Base-by-base conservation (phyloP, 2,113 vertebrate species). In the Baryphthengus martii region DNA sequence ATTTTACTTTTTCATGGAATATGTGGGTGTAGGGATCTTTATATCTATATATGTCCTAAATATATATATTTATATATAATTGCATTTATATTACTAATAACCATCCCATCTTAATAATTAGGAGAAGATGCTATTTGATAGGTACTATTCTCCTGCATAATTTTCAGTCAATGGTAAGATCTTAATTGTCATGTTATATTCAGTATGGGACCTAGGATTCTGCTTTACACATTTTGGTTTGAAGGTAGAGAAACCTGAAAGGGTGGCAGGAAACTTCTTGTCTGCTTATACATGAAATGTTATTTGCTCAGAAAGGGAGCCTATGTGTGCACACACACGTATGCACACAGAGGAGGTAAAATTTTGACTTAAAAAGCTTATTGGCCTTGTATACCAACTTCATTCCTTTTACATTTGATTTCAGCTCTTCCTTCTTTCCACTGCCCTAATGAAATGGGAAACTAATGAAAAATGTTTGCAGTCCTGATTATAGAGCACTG, bases 221-320 rank as follows among this genome's bases (percentile, higher is more conserved):
- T 67, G 17, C 58, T 79, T 93, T 88, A 65, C 66, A 75, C 39
- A 56, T 95, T 96, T 94, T 95, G 68, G 85, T 96, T 94, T 94
- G 94, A 95, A 91, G 73, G 95, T n/a, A 9, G 23, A 95, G 78
- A 96, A 45, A 33, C 58, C 12, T 74, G 37, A 66, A 90, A 62
- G 31, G 25, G 19, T 2, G 7, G 12, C n/a, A 86, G 31, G 31
- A 11, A 39, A 58, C 55, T 84, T 94, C 75, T 97, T 94, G 58
- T 74, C 9, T 90, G 88, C 93, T 97, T 95, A 78, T 97, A 97
- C 95, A 74, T 92, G 73, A 97, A 97, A 97, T 96, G 92, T 49
- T 91, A 44, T 84, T 70, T 75, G 47, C 65, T 96, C 39, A 76
- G 74, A 96, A 94, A 96, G 71, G 77, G 76, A 78, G 33, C 67